Percentiles rank a stretch among this genome's conserved stretches.
These are phyloP conservation scores for Chloroclysta siterata DNA, from an alignment of 2,888 invertebrate species.

Conservation along the genomic window DNA sequence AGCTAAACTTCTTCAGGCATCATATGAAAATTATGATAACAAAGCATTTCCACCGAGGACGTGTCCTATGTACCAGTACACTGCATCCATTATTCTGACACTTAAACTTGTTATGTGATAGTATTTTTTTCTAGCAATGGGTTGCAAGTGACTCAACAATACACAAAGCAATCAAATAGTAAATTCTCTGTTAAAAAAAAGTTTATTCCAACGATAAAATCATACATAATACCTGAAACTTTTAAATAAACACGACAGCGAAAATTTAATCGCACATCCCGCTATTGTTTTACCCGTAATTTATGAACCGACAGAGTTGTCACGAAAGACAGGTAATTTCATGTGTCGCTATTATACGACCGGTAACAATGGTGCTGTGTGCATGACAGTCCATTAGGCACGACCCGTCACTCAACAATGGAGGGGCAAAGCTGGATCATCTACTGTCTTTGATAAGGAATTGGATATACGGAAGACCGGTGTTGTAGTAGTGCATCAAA, in stretches of 20 bases:
- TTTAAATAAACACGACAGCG: background rate
- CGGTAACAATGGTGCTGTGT: constrained; percentile 72
- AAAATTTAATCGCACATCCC: constrained; percentile 22
- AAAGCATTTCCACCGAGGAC: too few relatives aligned
- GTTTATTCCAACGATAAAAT: too few relatives aligned
- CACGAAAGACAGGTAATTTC: constrained; percentile 75
- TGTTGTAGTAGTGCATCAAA: background rate
- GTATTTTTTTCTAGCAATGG: too few relatives aligned
- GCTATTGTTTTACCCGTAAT: constrained; percentile 57
- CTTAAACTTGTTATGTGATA: too few relatives aligned
- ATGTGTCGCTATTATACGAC: constrained; percentile 64
- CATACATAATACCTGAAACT: background rate
- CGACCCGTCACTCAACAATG: constrained; percentile 49
- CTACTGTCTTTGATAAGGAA: constrained; percentile 22
- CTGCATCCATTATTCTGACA: too few relatives aligned
- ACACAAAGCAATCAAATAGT: too few relatives aligned
- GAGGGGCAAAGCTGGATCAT: constrained; percentile 9
- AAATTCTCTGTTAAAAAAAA: too few relatives aligned
- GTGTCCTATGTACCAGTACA: too few relatives aligned
- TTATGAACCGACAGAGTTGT: constrained; percentile 62
- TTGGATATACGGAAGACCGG: constrained; percentile 11
- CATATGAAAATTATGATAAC: too few relatives aligned
- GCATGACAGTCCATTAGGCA: constrained; percentile 75
- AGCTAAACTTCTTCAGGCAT: too few relatives aligned
- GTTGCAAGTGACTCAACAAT: too few relatives aligned